These are phyloP conservation scores for Eulacestoma nigropectus DNA, from an alignment of 2,113 vertebrate species.

Conservation along the genomic window DNA sequence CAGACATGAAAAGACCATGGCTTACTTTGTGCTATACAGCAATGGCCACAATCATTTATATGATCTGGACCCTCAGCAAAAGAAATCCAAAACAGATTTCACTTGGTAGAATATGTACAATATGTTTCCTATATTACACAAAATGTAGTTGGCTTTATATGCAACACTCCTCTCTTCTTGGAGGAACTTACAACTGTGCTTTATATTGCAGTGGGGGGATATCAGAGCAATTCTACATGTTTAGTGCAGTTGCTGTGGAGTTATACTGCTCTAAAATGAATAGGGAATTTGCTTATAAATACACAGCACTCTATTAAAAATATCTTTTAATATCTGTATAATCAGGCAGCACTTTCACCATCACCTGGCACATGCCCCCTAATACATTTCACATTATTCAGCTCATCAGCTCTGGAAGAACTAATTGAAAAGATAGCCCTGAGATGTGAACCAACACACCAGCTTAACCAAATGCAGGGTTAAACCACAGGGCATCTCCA, in stretches of 20 bases:
- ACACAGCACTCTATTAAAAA: not conserved
- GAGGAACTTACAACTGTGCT: not conserved
- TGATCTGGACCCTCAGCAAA: not conserved
- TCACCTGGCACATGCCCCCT: not conserved
- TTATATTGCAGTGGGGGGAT: not conserved
- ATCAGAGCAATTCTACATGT: not conserved
- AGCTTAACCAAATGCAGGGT: not conserved
- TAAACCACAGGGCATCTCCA: not conserved
- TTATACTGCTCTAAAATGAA: not conserved
- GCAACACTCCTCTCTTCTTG: not conserved
- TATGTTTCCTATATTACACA: not conserved
- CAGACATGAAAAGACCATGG: not conserved
- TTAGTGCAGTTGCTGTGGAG: not conserved
- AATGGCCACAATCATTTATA: not conserved
- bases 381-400: not conserved
- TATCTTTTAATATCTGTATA: not conserved
- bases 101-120: not conserved
- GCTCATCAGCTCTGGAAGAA: not conserved
- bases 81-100: conserved; percentile 29
- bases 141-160: not conserved
- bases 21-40: not conserved
- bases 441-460: not conserved
- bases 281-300: not conserved
- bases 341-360: not conserved
- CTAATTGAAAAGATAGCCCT: conserved; percentile 12